Conservation (phyloP, 2,113 vertebrate species). For the Rhinogobius similis region DNA sequence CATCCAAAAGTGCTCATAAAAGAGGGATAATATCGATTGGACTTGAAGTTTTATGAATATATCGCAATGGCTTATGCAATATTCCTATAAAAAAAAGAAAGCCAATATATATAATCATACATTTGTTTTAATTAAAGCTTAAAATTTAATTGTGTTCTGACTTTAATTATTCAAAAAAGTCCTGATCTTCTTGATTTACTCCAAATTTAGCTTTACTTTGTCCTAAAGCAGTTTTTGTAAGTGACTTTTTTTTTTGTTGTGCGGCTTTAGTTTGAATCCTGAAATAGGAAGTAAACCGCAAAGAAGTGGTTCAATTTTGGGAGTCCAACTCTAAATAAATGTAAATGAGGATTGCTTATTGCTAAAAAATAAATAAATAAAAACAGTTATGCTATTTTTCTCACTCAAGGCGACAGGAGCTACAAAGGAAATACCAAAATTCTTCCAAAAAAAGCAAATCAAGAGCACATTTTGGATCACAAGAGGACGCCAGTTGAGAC, state of each 20-base stretch:
- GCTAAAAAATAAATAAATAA: not conserved
- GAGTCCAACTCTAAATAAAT: not conserved
- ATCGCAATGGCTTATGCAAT: not conserved
- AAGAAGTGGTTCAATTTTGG: not conserved
- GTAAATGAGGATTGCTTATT: not conserved
- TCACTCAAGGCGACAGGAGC: not conserved
- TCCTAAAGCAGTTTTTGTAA: no score
- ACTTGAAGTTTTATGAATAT: not conserved
- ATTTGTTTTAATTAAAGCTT: no score
- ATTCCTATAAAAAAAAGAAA: no score
- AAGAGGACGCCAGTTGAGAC: not conserved
- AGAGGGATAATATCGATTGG: not conserved
- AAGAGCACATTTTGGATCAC: not conserved
- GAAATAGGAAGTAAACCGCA: not conserved
- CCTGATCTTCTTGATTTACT: no score
- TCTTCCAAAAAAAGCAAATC: not conserved
- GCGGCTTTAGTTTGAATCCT: not conserved
- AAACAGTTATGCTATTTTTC: not conserved
- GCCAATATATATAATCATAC: not conserved
- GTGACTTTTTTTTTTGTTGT: not conserved
- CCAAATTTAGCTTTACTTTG: no score
- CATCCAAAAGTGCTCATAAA: not conserved
- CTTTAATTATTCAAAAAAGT: no score
- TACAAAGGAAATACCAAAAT: not conserved
- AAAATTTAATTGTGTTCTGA: no score